Conservation (phyloP, 1,140 invertebrate species). For the Drosophila santomea region DNA sequence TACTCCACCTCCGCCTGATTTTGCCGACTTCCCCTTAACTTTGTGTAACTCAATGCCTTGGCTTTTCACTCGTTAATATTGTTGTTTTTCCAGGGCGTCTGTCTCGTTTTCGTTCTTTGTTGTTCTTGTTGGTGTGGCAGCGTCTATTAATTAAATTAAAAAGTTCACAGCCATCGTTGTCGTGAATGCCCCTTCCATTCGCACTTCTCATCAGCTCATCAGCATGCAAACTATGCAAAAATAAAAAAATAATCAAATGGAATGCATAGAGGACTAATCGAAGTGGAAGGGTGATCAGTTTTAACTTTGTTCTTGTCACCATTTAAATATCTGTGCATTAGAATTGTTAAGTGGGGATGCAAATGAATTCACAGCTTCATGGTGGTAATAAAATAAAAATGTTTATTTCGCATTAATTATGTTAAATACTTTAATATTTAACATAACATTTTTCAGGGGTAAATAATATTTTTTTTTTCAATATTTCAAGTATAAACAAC, state of each 20-base stretch:
- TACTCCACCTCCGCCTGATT: not conserved
- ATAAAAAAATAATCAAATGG: constrained; percentile 23
- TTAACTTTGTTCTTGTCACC: not conserved
- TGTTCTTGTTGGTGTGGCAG: constrained; percentile 34
- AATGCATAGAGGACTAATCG: constrained; percentile 53
- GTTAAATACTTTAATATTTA: not conserved
- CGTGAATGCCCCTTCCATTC: constrained; percentile 16
- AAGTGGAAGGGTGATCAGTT: not conserved
- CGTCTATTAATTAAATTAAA: constrained; percentile 80
- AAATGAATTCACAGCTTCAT: no score
- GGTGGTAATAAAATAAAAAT: no score
- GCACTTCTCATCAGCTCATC: constrained; percentile 33
- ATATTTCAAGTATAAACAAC: no score
- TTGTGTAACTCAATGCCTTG: constrained; percentile 73
- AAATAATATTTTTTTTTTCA: no score
- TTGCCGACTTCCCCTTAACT: constrained; percentile 45
- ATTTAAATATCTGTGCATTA: not conserved
- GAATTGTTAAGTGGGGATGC: not conserved
- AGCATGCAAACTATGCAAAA: constrained; percentile 58
- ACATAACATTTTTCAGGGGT: not conserved
- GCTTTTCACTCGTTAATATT: constrained; percentile 16
- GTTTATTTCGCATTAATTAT: no score
- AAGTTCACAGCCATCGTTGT: constrained; percentile 63
- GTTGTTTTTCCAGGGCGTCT: constrained; percentile 30
- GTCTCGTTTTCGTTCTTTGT: constrained; percentile 37